Conservation (phyloP, 2,113 vertebrate species). For the Taxidea taxus region DNA sequence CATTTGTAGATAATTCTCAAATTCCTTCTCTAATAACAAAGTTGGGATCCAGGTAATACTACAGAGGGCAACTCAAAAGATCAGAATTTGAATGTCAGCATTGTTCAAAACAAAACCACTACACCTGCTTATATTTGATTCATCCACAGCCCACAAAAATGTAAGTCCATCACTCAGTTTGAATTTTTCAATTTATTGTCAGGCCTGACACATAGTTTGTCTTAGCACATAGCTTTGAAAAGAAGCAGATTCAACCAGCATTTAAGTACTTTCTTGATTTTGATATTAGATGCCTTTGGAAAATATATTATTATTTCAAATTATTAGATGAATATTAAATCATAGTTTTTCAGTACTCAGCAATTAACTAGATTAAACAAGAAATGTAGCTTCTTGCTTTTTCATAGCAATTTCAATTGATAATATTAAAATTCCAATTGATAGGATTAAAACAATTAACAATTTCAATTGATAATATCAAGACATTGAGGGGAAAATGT, state of each 20-base stretch:
- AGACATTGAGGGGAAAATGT: not conserved
- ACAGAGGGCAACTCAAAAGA: not conserved
- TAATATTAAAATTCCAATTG: not conserved
- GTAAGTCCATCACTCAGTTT: not conserved
- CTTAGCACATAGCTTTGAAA: not conserved
- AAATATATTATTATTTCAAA: slow-evolving; percentile 28
- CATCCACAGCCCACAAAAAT: not conserved
- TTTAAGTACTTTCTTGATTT: not conserved
- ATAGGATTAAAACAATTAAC: not conserved
- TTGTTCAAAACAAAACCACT: not conserved
- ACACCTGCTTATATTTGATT: not conserved
- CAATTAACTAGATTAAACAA: not conserved
- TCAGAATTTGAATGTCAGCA: not conserved
- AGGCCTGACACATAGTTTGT: not conserved
- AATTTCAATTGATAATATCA: not conserved
- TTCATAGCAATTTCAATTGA: not conserved
- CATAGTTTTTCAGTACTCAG: not conserved
- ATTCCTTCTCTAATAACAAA: not conserved
- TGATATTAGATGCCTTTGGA: not conserved
- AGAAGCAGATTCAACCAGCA: not conserved
- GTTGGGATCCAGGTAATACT: not conserved
- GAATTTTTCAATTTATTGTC: not conserved
- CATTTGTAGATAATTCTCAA: not conserved
- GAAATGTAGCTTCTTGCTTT: not conserved
- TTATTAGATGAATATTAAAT: not conserved